Evolutionary conservation across 2,797 vertebrate genomes (phyloP).

Genomic region (Vultur gryphus): DNA sequence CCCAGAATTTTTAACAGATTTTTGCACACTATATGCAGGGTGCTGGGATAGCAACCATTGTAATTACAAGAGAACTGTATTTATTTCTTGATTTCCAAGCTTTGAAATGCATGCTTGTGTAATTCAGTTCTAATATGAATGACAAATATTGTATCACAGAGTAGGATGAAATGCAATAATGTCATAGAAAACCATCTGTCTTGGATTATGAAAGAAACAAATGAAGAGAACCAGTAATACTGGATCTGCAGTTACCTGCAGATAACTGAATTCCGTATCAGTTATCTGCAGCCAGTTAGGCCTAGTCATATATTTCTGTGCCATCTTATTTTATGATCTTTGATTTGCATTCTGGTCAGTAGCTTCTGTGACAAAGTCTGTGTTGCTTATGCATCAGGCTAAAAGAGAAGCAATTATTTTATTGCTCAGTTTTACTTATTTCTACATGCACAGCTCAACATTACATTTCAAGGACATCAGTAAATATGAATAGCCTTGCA

Average conservation of each 20-base stretch:
- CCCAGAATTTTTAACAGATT: not conserved
- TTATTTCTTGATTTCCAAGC: not conserved
- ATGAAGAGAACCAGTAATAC: fast-evolving
- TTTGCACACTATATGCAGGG: not conserved
- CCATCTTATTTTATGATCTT: not conserved
- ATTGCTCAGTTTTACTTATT: not conserved
- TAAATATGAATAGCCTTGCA: slow-evolving; percentile 6
- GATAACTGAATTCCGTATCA: not conserved
- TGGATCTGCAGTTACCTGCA: not conserved
- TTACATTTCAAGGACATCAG: slow-evolving; percentile 6
- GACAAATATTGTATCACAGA: not conserved
- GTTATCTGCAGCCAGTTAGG: not conserved
- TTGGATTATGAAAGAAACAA: not conserved
- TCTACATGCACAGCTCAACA: not conserved
- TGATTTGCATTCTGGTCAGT: not conserved
- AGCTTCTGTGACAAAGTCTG: not conserved
- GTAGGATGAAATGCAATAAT: not conserved
- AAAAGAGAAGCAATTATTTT: not conserved
- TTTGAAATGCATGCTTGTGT: not conserved
- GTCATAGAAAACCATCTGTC: not conserved
- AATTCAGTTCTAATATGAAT: not conserved
- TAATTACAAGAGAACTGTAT: not conserved
- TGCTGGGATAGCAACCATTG: not conserved
- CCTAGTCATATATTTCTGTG: not conserved
- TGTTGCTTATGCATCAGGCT: not conserved